Base-by-base conservation (phyloP, 2,888 invertebrate genomes). In the Bellardia bayeri region DNA sequence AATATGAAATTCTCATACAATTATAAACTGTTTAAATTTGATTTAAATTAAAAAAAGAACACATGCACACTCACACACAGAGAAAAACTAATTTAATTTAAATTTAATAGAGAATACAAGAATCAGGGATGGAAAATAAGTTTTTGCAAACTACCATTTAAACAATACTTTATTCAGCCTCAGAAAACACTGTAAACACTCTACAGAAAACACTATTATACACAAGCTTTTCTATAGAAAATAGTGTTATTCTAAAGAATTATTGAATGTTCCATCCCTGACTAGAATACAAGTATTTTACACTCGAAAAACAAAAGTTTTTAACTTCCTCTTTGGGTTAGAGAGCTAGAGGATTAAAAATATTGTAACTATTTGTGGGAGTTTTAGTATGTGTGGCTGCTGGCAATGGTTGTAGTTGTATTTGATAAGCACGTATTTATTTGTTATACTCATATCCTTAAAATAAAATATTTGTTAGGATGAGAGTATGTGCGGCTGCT, bases 351-450 rank as follows among this genome's bases (percentile, higher is more conserved):
- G 82, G 30, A 61, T 69, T 68, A 51, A 61, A 82, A 69, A 61
- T 16, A 37, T 45, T 14, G 5, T 66, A 42, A 8, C 6, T 66
- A 9, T 23, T n/a, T 66, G 33, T 69, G 13, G 56, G 56, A 42
- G 54, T 71, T 69, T 69, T 54, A 37, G 68, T 23, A 16, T 51
- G 16, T 74, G 75, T 54, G 30, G 42, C 56, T 51, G 75, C 23
- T 49, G n/a, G 7, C 61, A 54, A 13, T 86, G 64, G 16, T 58
- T 75, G 40, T 33, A 33, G 33, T 69, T 80, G 79, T 14, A 72
- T 75, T 49, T 82, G 82, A 87, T 87, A 79, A 87, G 87, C 87
- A 87, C 87, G 87, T 87, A 87, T 82, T 87, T 87, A 87, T 87
- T 87, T 87, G 85, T 61, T 85, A 79, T 85, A 79, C 69, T 82